Evolutionary conservation across 2,888 invertebrate species (phyloP).

Genomic region (Globia sparganii): DNA sequence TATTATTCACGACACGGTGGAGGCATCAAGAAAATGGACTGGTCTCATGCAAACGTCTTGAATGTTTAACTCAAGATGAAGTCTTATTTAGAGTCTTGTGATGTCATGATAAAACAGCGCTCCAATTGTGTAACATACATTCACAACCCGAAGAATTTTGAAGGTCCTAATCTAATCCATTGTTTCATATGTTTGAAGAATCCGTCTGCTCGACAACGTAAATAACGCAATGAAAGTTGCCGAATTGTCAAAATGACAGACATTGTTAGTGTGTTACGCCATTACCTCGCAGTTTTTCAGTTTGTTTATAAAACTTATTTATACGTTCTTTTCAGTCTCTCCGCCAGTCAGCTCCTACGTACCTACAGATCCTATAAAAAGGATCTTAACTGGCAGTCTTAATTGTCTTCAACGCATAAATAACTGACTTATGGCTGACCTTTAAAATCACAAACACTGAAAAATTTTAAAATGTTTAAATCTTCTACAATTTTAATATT

Average conservation of each 20-base stretch:
- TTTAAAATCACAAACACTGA: background rate
- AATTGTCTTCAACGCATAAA: background rate
- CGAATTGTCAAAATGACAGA: background rate
- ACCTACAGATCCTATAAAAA: background rate
- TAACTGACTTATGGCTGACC: background rate
- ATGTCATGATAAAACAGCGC: background rate
- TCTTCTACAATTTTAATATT: background rate
- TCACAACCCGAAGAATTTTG: no score
- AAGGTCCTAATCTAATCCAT: background rate
- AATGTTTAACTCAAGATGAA: constrained; percentile 53
- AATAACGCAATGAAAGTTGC: background rate
- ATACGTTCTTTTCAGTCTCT: background rate
- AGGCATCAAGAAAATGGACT: constrained; percentile 64
- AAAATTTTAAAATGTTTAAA: background rate
- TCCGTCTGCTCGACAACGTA: background rate
- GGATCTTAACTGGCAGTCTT: background rate
- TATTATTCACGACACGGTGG: constrained; percentile 70
- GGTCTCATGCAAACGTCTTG: constrained; percentile 65
- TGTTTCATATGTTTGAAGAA: background rate
- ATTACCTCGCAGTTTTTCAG: background rate
- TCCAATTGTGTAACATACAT: no score
- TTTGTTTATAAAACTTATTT: background rate
- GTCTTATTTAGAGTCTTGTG: background rate
- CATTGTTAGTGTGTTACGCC: no score
- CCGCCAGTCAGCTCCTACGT: no score